Evolutionary conservation across 2,888 invertebrate species (phyloP).

Genomic region (Strigamia maritima): DNA sequence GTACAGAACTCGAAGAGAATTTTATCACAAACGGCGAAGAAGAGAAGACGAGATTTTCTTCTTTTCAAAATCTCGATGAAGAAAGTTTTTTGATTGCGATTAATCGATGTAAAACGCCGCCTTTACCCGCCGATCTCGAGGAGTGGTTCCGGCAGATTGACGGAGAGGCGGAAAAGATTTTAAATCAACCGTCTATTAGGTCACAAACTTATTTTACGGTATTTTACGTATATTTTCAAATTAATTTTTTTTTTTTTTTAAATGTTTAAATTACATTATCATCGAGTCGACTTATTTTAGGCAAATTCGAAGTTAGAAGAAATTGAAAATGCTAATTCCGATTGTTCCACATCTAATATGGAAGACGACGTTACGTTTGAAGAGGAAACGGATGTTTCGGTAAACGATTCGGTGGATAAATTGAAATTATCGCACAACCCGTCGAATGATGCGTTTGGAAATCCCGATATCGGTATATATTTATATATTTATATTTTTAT

Average conservation of each 20-base stretch:
- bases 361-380: neutral
- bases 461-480: conserved; percentile 46
- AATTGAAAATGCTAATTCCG: neutral
- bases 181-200: neutral
- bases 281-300: neutral
- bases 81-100: neutral
- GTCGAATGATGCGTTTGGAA: conserved; percentile 44
- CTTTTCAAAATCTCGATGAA: neutral
- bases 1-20: neutral
- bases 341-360: neutral
- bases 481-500: conserved; percentile 36
- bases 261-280: too few species aligned
- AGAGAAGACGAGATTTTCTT: neutral
- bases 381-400: neutral
- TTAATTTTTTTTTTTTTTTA: too few species aligned
- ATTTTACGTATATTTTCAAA: neutral
- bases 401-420: neutral
- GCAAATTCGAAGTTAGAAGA: neutral
- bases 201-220: neutral
- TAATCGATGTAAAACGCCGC: neutral
- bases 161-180: neutral
- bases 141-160: neutral
- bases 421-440: conserved; percentile 38
- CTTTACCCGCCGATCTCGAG: neutral
- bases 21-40: neutral